phyloP scores from a whole-genome alignment of 2,888 invertebrate species.

The Mimachlamys varia region DNA sequence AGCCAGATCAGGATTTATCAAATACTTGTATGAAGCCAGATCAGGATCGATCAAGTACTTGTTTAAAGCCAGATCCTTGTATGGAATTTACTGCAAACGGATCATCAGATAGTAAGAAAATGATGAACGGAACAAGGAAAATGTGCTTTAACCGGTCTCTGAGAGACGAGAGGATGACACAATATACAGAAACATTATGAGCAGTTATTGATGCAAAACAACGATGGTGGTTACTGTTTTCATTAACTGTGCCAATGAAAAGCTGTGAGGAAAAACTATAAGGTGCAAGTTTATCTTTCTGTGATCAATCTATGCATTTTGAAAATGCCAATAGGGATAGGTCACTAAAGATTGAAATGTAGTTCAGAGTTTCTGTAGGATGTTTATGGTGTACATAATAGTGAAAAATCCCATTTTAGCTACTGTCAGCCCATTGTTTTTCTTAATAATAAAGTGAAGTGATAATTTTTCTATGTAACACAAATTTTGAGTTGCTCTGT shows the following conservation, averaged over 20 bases:
- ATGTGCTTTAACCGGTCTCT: not conserved
- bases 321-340: not conserved
- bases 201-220: conserved; percentile 5
- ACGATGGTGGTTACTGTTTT: conserved; percentile 18
- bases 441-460: not conserved
- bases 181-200: not conserved
- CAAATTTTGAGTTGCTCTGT: not conserved
- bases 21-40: not conserved
- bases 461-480: not conserved
- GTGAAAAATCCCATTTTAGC: conserved; percentile 3
- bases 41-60: not conserved
- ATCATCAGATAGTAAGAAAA: not conserved
- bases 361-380: not conserved
- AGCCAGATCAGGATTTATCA: not conserved
- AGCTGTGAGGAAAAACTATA: not conserved
- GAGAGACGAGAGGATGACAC: not conserved
- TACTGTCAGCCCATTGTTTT: not conserved
- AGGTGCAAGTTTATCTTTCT: not conserved
- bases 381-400: not conserved
- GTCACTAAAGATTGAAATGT: not conserved
- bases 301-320: not conserved
- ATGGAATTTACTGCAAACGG: not conserved
- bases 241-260: not conserved
- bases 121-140: not conserved
- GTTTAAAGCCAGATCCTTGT: not conserved